A percentile compares a stretch with the other conserved stretches of the same genome.
Evolutionary conservation across 1,140 invertebrate species (phyloP).

Genomic region (Zelostemma sp.): DNA sequence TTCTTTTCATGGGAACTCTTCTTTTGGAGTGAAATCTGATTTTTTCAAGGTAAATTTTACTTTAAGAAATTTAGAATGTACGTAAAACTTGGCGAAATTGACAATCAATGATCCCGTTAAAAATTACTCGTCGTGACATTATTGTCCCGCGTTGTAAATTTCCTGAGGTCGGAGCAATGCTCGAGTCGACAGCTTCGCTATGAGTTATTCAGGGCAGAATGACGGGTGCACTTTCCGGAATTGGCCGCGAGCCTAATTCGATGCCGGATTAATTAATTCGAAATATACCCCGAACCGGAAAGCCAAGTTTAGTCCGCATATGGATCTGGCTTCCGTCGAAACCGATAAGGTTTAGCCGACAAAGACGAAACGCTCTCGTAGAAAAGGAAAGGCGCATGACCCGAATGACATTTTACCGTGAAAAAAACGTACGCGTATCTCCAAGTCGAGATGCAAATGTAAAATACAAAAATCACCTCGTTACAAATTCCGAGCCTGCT

Average conservation of each 20-base stretch:
- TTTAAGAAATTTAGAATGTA: too few species aligned
- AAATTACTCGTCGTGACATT: too few species aligned
- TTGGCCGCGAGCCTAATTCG: constrained; percentile 57
- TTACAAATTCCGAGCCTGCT: constrained; percentile 37
- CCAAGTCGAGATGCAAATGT: too few species aligned
- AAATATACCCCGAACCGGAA: constrained; percentile 53
- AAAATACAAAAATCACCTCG: not conserved
- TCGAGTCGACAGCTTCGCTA: constrained; percentile 27
- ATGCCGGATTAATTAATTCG: constrained; percentile 61
- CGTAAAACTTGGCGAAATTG: too few species aligned
- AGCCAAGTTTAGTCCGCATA: constrained; percentile 50
- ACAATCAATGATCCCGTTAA: too few species aligned
- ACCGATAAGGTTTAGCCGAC: constrained; percentile 19
- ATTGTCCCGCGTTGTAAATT: constrained; percentile 4
- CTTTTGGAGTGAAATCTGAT: too few species aligned
- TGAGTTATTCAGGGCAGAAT: constrained; percentile 29
- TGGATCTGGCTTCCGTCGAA: constrained; percentile 29
- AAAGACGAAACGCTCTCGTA: constrained; percentile 13
- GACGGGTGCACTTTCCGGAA: constrained; percentile 48
- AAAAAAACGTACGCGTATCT: too few species aligned
- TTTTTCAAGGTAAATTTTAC: too few species aligned
- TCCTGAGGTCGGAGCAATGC: constrained; percentile 32
- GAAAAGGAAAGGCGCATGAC: constrained; percentile 7
- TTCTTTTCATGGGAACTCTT: too few species aligned
- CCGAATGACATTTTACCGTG: too few species aligned